Conservation (phyloP, 2,113 vertebrate species). For the Paracanthobrama guichenoti region DNA sequence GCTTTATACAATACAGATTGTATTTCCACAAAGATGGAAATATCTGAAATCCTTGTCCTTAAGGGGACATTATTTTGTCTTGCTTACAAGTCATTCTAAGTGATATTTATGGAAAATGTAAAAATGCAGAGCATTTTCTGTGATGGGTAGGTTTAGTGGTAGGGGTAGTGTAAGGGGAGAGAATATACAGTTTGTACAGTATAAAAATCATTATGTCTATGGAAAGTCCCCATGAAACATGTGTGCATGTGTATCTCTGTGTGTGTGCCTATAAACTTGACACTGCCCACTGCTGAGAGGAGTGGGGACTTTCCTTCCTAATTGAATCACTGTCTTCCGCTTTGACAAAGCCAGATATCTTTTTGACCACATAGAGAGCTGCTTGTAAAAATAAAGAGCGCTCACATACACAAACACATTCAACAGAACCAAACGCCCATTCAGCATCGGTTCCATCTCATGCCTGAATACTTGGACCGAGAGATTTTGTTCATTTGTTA, state of each 20-base stretch:
- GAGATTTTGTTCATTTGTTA: neutral
- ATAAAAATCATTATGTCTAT: too few species aligned
- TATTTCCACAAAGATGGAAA: too few species aligned
- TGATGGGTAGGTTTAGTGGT: too few species aligned
- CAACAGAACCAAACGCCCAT: neutral
- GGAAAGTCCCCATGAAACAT: too few species aligned
- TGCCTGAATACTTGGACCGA: neutral
- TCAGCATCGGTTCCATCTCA: neutral
- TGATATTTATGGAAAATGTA: too few species aligned
- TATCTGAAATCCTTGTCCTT: too few species aligned
- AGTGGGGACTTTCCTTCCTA: constrained; percentile 40
- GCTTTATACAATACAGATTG: too few species aligned
- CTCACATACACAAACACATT: neutral
- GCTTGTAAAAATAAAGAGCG: neutral
- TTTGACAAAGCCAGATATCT: constrained; percentile 34
- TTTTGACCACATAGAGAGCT: constrained; percentile 9
- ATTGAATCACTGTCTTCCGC: constrained; percentile 37
- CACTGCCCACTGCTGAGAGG: neutral
- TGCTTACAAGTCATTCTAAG: too few species aligned
- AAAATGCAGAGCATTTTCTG: too few species aligned
- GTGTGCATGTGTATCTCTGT: neutral
- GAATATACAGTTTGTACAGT: too few species aligned
- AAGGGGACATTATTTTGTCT: too few species aligned
- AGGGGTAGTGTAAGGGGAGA: too few species aligned
- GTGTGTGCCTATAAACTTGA: neutral